Evolutionary conservation across 1,140 invertebrate species (phyloP).

Genomic region (Lucilia sericata): DNA sequence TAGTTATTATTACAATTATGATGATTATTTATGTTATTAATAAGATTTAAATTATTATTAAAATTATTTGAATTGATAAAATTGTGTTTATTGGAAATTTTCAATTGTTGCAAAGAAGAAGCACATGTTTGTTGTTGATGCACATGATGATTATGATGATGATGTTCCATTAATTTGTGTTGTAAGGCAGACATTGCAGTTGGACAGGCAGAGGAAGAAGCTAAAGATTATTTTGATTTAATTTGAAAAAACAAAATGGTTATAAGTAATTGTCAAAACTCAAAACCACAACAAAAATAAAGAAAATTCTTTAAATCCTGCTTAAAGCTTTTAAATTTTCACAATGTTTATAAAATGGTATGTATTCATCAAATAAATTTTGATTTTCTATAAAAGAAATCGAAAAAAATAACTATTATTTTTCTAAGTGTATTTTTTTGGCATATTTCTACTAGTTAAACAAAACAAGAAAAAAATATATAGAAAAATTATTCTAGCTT

Average conservation of each 20-base stretch:
- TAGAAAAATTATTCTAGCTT: background rate
- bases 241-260: background rate
- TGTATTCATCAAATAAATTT: background rate
- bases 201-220: slow-evolving; percentile 24
- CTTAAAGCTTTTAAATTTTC: background rate
- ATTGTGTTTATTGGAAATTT: slow-evolving; percentile 18
- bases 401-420: background rate
- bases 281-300: background rate
- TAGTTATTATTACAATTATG: slow-evolving; percentile 49
- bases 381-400: slow-evolving; percentile 8
- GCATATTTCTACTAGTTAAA: background rate
- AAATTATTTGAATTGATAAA: background rate
- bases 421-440: background rate
- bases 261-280: too few species aligned
- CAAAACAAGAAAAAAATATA: background rate
- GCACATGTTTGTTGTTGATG: background rate
- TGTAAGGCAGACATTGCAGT: slow-evolving; percentile 1
- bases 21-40: slow-evolving; percentile 45
- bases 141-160: background rate
- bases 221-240: slow-evolving; percentile 5
- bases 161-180: background rate
- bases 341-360: background rate
- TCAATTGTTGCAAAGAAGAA: background rate
- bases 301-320: background rate
- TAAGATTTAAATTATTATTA: slow-evolving; percentile 2